Percentiles rank a stretch among this genome's conserved stretches.
Conservation (phyloP, 2,888 invertebrate genomes). For the Orchesella flavescens region DNA sequence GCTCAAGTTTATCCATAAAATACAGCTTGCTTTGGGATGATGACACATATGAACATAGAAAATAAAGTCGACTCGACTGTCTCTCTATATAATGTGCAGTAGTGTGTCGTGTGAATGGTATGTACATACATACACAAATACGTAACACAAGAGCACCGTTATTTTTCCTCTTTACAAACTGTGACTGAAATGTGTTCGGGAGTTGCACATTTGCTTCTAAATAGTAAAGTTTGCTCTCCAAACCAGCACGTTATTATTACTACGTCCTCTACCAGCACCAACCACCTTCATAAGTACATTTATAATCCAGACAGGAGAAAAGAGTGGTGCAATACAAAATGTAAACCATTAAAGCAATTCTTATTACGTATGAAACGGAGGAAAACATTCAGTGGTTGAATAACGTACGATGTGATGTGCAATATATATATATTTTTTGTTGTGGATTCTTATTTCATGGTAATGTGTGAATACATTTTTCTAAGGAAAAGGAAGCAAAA, state of each 20-base stretch:
- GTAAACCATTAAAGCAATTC: background rate
- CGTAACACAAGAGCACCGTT: background rate
- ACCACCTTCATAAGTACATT: background rate
- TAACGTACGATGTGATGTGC: background rate
- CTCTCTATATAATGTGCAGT: slow-evolving; percentile 3
- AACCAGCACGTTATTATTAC: no score
- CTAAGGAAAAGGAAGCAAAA: background rate
- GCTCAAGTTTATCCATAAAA: slow-evolving; percentile 61
- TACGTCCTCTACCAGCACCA: no score
- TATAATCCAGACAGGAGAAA: background rate
- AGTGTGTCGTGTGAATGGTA: background rate
- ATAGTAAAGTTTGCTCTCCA: slow-evolving; percentile 4
- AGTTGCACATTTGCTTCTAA: background rate
- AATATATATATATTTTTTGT: background rate
- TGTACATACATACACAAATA: background rate
- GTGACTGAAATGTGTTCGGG: slow-evolving; percentile 23
- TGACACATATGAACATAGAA: slow-evolving; percentile 45
- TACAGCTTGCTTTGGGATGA: slow-evolving; percentile 47
- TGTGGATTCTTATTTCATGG: background rate
- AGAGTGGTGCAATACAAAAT: background rate
- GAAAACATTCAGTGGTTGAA: background rate
- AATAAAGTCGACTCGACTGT: background rate
- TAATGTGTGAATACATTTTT: slow-evolving; percentile 17
- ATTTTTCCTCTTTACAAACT: background rate
- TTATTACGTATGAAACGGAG: background rate